These are phyloP conservation scores for Maniola jurtina DNA, from an alignment of 1,140 invertebrate species.

Conservation along the genomic window DNA sequence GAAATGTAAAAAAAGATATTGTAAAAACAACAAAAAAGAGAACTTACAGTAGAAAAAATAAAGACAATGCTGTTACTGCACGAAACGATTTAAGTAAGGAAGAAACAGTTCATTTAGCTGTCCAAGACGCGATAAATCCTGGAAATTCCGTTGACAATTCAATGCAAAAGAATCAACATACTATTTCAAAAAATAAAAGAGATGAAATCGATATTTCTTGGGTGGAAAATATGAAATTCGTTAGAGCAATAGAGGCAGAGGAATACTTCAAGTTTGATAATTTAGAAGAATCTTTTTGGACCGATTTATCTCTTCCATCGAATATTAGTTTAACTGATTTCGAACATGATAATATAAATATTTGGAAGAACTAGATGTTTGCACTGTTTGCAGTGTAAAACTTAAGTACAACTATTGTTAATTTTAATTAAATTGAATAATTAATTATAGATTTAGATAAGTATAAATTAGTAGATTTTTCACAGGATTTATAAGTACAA, in stretches of 20 bases:
- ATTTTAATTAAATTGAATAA: too few species aligned
- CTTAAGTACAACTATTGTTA: too few species aligned
- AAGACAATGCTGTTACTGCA: background rate
- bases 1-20: background rate
- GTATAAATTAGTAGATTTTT: too few species aligned
- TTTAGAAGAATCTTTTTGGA: slow-evolving; percentile 51
- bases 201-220: slow-evolving; percentile 46
- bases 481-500: slow-evolving; percentile 6
- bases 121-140: background rate
- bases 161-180: background rate
- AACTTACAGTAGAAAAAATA: background rate
- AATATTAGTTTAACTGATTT: slow-evolving; percentile 39
- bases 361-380: background rate
- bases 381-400: background rate
- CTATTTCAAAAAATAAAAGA: slow-evolving; percentile 10
- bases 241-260: slow-evolving; percentile 42
- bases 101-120: background rate
- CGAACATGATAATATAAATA: slow-evolving; percentile 9
- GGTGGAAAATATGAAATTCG: slow-evolving; percentile 51
- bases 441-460: too few species aligned
- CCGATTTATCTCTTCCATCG: slow-evolving; percentile 38
- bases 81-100: too few species aligned
- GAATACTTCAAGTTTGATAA: slow-evolving; percentile 42
- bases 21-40: background rate
- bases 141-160: background rate